Base-by-base conservation (phyloP, 2,888 invertebrate genomes). In the Harpalus rufipes region DNA sequence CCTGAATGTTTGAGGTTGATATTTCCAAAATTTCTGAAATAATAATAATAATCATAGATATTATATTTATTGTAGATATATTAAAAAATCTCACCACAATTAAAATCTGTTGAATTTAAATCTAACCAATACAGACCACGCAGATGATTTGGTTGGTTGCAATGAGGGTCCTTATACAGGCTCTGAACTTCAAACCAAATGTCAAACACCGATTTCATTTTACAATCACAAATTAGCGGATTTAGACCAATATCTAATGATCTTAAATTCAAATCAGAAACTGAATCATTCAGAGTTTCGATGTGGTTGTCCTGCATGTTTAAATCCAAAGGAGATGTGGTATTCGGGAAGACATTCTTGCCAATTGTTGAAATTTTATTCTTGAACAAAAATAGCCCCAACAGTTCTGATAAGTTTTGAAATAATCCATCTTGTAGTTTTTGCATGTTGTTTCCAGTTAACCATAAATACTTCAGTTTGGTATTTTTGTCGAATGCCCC, bases 281-380 rank as follows among this genome's bases (percentile, higher is more conserved):
- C 12, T 39, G 14, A 39, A n/a, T 32, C 14, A 41, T 72, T 14
- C 3, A 72, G 2, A n/a, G 39, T 41, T 14, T 39, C 14, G 16
- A 72, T 0, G 16, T 72, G 7, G 41, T 21, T 74, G 5, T 18
- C 51, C 41, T 44, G 6, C 18, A 74, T 41, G 16, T 14, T 51
- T 7, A 74, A 12, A 7, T 18, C 8, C 12, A 44, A 74, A 18
- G 74, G 51, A 14, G 7, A 8, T 16, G 10, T n/a, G 3, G 44
- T 74, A 44, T 44, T 74, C 16, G 74, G 74, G 12, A 74, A 74
- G 10, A 51, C 74, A 44, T 74, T 74, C 7, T 5, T 18, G 7
- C 74, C 74, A 74, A 74, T 74, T 18, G 7, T 44, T 21, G 44
- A 51, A 41, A 74, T 74, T 74, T 74, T 74, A 51, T 51, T 74